phyloP scores from a whole-genome alignment of 1,140 invertebrate species.

The Delia radicum region DNA sequence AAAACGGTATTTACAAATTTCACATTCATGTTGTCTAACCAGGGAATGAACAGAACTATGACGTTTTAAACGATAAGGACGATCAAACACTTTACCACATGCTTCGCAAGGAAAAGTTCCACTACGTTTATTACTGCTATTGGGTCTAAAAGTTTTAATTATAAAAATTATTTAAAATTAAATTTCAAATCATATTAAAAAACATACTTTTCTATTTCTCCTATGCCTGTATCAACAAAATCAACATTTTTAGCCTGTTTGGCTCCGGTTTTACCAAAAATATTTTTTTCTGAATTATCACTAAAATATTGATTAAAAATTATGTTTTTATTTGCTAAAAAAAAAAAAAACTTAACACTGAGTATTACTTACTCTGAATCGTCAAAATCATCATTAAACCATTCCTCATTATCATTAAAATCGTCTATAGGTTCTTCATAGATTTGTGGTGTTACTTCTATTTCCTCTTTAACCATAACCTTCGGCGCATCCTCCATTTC shows the following conservation, averaged over 20 bases:
- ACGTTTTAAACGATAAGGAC: slow-evolving; percentile 39
- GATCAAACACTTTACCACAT: slow-evolving; percentile 36
- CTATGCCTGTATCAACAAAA: slow-evolving; percentile 4
- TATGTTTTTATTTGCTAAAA: neutral
- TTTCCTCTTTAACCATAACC: neutral
- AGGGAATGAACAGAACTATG: slow-evolving; percentile 62
- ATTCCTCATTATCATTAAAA: neutral
- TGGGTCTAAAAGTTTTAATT: slow-evolving; percentile 11
- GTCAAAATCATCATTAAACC: slow-evolving; percentile 5
- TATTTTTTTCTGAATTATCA: neutral
- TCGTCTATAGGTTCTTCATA: neutral
- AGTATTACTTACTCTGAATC: slow-evolving; percentile 1
- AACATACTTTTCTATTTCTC: slow-evolving; percentile 5
- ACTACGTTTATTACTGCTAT: slow-evolving; percentile 10
- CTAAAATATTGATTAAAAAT: neutral
- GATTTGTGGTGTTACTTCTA: neutral
- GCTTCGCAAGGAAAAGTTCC: slow-evolving; percentile 26
- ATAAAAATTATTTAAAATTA: neutral
- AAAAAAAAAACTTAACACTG: neutral
- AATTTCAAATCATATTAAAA: neutral
- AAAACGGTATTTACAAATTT: slow-evolving; percentile 61
- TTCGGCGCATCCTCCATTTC: neutral
- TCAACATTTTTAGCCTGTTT: neutral
- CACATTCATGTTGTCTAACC: slow-evolving; percentile 60
- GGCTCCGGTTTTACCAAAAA: neutral